Evolutionary conservation across 2,888 invertebrate genomes (phyloP), one percentile per base, ranked within the genome.

Genomic region (Periphyllus acericola): DNA sequence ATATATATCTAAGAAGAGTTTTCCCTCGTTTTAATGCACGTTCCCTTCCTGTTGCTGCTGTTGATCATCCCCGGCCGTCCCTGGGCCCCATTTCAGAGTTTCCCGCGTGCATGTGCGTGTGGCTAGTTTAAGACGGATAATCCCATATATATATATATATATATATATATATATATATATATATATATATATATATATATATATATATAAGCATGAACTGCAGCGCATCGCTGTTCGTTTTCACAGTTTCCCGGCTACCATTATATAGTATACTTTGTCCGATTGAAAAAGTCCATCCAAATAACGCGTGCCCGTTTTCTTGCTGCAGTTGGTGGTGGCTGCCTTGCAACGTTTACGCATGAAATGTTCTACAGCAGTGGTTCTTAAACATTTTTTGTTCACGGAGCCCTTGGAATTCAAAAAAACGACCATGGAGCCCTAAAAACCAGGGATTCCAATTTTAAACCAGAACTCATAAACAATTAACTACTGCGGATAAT

Each of bases 101-200:
- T 46, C 3, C 46, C 14, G 6, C 14, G 46, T 9, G 11, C 11
- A 9, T 9, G 11, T 29, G n/a, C 32, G 14, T n/a, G 72, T 21
- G 60, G 74, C 29, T 83, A 60, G 55, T 83, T 75, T n/a, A 36
- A 36, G 36, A 80, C 36, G 36, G 19, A 80, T 80, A 66, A 80
- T 60, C 17, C 34, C 21, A 19, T n/a, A n/a, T n/a, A n/a, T n/a
- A n/a, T n/a, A n/a, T n/a, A n/a, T n/a, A n/a, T n/a, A n/a, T n/a
- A n/a, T n/a, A n/a, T n/a, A n/a, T n/a, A n/a, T n/a, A n/a, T n/a
- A n/a, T n/a, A n/a, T n/a, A n/a, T n/a, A n/a, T n/a, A n/a, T n/a
- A n/a, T n/a, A n/a, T n/a, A n/a, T n/a, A n/a, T n/a, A n/a, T n/a
- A n/a, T n/a, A n/a, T n/a, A n/a, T n/a, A n/a, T n/a, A n/a, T n/a